Percentiles rank a stretch among this genome's conserved stretches.
Conservation (phyloP, 2,888 invertebrate genomes). For the Zele albiditarsus region DNA sequence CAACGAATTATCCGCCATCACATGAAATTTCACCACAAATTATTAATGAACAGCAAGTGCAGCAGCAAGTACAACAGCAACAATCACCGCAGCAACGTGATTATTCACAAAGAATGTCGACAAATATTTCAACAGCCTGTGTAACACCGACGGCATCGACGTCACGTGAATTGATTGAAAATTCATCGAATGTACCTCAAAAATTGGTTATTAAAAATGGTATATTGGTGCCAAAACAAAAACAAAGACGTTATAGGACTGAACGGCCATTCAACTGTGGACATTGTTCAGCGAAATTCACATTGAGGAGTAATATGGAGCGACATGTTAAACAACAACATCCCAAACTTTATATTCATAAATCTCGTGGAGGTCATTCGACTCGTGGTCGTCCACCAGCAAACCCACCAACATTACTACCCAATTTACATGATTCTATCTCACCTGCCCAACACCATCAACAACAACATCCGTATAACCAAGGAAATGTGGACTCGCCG, state of each 20-base stretch:
- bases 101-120: not conserved
- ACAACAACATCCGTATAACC: constrained; percentile 52
- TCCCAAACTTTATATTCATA: constrained; percentile 90
- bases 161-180: constrained; percentile 58
- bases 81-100: constrained; percentile 22
- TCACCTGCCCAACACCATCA: constrained; percentile 43
- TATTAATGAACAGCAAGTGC: constrained; percentile 49
- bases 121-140: not conserved
- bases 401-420: constrained; percentile 60
- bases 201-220: constrained; percentile 95
- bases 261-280: constrained; percentile 93
- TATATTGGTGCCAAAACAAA: constrained; percentile 92
- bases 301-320: constrained; percentile 95
- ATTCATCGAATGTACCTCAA: constrained; percentile 78
- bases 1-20: constrained; percentile 49
- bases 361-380: constrained; percentile 79
- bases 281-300: constrained; percentile 92
- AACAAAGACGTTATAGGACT: constrained; percentile 90
- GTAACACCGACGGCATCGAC: constrained; percentile 34
- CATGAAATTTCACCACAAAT: constrained; percentile 49
- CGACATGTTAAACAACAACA: constrained; percentile 95
- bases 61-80: constrained; percentile 55
- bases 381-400: constrained; percentile 74
- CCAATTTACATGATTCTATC: constrained; percentile 47
- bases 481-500: constrained; percentile 62